Evolutionary conservation across 2,113 vertebrate genomes (phyloP).

Genomic region (Neogale vison): DNA sequence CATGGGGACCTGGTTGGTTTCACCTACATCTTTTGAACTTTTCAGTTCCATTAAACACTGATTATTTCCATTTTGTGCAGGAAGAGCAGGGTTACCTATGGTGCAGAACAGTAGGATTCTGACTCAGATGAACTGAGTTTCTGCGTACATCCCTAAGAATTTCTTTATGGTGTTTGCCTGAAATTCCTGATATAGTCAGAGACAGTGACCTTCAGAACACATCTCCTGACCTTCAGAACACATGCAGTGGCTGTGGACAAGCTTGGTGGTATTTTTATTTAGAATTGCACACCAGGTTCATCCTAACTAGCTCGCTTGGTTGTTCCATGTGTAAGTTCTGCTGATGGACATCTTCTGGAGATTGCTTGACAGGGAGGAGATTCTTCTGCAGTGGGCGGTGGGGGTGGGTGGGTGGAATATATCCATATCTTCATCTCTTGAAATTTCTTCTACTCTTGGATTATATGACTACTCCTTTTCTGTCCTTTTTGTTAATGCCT

Average conservation of each 20-base stretch:
- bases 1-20: neutral
- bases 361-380: conserved; percentile 83
- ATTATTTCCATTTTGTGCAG: neutral
- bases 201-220: neutral
- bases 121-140: neutral
- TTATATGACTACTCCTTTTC: neutral
- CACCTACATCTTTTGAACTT: neutral
- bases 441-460: conserved; percentile 46
- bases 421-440: conserved; percentile 55
- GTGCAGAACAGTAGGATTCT: neutral
- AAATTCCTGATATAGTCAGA: neutral
- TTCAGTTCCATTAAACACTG: neutral
- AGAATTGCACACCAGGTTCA: neutral
- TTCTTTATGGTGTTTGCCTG: neutral
- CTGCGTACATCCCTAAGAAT: neutral
- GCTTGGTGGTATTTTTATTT: neutral
- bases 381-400: neutral
- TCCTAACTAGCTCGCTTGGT: conserved; percentile 83
- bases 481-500: neutral
- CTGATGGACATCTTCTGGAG: conserved; percentile 72
- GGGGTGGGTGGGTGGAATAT: neutral
- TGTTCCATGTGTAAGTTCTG: conserved; percentile 91
- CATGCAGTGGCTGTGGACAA: neutral
- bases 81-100: neutral
- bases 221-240: neutral